Conservation (phyloP, 2,797 vertebrate genomes). For the Enteromius argenteus region DNA sequence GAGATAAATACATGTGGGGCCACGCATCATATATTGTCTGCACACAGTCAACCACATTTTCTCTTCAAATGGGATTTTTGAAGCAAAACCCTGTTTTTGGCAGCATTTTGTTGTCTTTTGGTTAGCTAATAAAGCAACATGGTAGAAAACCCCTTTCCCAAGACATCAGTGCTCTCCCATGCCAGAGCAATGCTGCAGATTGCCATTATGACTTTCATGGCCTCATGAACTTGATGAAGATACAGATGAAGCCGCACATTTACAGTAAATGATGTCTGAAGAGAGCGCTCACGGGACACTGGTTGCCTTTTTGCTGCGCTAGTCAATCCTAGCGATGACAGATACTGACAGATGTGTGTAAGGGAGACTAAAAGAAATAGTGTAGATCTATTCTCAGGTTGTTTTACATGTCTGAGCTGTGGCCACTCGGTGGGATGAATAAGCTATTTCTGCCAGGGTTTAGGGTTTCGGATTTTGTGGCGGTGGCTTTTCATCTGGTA, state of each 20-base stretch:
- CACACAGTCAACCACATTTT: constrained; percentile 16
- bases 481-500: constrained; percentile 4
- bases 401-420: constrained; percentile 4
- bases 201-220: not conserved
- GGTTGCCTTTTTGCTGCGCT: constrained; percentile 3
- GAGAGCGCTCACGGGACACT: not conserved
- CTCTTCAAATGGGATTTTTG: constrained; percentile 15
- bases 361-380: constrained; percentile 11
- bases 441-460: constrained; percentile 4
- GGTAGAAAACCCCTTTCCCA: constrained; percentile 13
- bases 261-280: constrained; percentile 16
- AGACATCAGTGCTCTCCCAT: not conserved
- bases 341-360: constrained; percentile 11
- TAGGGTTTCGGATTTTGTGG: constrained; percentile 15
- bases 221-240: not conserved
- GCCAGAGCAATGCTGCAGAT: not conserved
- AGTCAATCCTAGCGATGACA: not conserved
- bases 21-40: constrained; percentile 1
- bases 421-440: not conserved
- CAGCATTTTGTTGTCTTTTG: constrained; percentile 41
- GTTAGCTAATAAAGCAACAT: constrained; percentile 44
- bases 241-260: constrained; percentile 13
- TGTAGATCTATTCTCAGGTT: constrained; percentile 1
- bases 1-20: constrained; percentile 12
- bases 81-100: constrained; percentile 25